Conservation (phyloP, 2,113 vertebrate genomes). For the Phoxinus phoxinus region DNA sequence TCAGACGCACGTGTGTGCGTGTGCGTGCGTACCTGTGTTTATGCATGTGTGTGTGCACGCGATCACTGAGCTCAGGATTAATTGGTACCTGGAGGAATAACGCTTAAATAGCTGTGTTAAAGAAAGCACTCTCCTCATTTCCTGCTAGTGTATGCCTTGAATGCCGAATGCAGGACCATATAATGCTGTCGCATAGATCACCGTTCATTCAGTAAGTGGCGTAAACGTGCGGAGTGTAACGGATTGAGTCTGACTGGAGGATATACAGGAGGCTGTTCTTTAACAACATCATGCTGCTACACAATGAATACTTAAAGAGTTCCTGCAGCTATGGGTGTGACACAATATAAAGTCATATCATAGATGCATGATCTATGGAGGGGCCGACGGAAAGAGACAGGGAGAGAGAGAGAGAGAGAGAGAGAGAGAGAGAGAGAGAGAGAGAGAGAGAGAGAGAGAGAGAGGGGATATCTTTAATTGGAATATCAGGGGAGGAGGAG, state of each 20-base stretch:
- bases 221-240: slow-evolving; percentile 15
- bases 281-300: slow-evolving; percentile 30
- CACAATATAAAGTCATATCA: slow-evolving; percentile 67
- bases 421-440: slow-evolving; percentile 46
- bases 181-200: not conserved
- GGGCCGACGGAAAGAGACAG: slow-evolving; percentile 43
- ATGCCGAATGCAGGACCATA: not conserved
- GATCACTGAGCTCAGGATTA: slow-evolving; percentile 66
- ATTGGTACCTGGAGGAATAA: slow-evolving; percentile 76
- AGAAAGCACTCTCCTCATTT: not conserved
- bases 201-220: slow-evolving; percentile 24
- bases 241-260: slow-evolving; percentile 20
- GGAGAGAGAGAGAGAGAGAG: slow-evolving; percentile 36
- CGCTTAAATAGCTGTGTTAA: slow-evolving; percentile 42
- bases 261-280: slow-evolving; percentile 37
- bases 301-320: slow-evolving; percentile 39
- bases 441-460: slow-evolving; percentile 35
- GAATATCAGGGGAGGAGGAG: slow-evolving; percentile 52
- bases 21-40: slow-evolving; percentile 27
- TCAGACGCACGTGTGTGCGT: not conserved
- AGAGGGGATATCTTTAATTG: slow-evolving; percentile 63
- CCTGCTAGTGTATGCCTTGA: slow-evolving; percentile 14
- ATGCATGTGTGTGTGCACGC: slow-evolving; percentile 8
- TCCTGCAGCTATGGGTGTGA: slow-evolving; percentile 52
- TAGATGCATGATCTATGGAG: slow-evolving; percentile 65